Conservation (phyloP, 2,113 vertebrate genomes). For the Malurus cyaneus region DNA sequence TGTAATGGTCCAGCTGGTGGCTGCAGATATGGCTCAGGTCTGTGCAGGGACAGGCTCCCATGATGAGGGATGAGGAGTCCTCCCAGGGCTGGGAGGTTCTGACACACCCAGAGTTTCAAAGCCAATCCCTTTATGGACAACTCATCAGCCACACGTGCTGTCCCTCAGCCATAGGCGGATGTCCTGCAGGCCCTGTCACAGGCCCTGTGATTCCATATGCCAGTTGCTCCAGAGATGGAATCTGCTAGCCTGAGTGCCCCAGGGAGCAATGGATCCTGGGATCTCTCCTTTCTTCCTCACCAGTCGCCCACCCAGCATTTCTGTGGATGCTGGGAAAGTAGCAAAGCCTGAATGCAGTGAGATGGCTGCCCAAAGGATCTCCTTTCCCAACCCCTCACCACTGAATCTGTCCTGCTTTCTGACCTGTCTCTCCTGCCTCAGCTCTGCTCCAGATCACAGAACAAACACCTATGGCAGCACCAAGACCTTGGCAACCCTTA, state of each 20-base stretch:
- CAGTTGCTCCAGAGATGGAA: neutral
- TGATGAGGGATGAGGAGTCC: neutral
- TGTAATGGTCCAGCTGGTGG: neutral
- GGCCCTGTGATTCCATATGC: neutral
- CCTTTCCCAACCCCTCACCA: neutral
- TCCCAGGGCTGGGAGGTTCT: neutral
- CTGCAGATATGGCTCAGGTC: neutral
- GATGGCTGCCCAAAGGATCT: neutral
- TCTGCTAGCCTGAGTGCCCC: neutral
- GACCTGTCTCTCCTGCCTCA: neutral
- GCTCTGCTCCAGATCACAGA: neutral
- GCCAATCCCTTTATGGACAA: neutral
- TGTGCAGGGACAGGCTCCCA: neutral
- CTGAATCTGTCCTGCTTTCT: neutral
- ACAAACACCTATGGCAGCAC: rapidly evolving
- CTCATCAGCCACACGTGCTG: neutral
- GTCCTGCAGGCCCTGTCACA: neutral
- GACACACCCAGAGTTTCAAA: neutral
- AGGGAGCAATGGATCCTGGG: neutral
- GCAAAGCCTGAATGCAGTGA: neutral
- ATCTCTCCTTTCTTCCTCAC: neutral
- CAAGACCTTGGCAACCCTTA: neutral
- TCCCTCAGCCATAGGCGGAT: neutral
- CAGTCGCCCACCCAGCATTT: neutral
- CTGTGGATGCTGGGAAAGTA: neutral